Conservation (phyloP, 2,888 invertebrate genomes). For the Patella pellucida region DNA sequence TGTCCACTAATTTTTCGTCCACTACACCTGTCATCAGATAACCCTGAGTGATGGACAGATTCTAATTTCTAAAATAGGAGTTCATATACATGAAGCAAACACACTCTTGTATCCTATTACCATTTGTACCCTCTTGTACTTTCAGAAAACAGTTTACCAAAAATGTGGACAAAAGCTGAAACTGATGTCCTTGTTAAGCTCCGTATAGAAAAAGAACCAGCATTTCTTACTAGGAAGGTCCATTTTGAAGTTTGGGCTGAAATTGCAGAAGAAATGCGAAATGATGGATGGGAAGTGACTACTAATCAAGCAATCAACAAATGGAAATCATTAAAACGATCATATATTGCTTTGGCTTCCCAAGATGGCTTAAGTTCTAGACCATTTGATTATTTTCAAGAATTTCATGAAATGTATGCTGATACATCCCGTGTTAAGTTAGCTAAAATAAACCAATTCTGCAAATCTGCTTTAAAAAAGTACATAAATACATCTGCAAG, state of each 20-base stretch:
- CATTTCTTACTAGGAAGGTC: not conserved
- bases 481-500: too few species aligned
- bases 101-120: too few species aligned
- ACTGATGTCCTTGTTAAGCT: not conserved
- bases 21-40: too few species aligned
- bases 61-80: too few species aligned
- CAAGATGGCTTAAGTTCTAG: not conserved
- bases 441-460: not conserved
- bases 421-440: not conserved
- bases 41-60: too few species aligned
- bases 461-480: not conserved
- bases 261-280: not conserved
- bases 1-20: too few species aligned
- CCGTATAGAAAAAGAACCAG: not conserved
- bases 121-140: too few species aligned
- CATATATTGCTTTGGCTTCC: not conserved
- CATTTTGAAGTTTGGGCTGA: not conserved
- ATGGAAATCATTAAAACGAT: constrained; percentile 6
- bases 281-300: not conserved
- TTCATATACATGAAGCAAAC: too few species aligned
- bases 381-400: not conserved
- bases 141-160: not conserved
- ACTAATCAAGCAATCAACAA: not conserved
- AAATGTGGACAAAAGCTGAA: not conserved
- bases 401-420: not conserved